Percentiles rank a stretch among this genome's conserved stretches.
Conservation (phyloP, 2,888 invertebrate genomes). For the Aspidapion aeneum region DNA sequence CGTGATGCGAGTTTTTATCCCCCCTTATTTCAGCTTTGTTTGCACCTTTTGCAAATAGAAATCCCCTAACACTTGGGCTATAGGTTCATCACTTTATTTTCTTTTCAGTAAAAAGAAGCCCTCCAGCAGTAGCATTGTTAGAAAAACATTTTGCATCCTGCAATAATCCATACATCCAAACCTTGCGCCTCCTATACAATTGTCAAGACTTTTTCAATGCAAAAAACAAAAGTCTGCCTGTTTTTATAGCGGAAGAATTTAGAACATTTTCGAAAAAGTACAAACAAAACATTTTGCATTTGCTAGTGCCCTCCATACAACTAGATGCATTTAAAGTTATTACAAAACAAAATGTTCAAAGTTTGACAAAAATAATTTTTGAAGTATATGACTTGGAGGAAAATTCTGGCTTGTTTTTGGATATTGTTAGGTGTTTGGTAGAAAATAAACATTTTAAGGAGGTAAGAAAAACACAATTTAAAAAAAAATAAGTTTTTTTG, state of each 20-base stretch:
- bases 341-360: constrained; percentile 61
- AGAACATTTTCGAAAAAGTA: constrained; percentile 50
- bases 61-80: not conserved
- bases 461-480: constrained; percentile 43
- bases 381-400: constrained; percentile 60
- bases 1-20: too few relatives aligned
- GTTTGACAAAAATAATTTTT: constrained; percentile 61
- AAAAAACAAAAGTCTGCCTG: constrained; percentile 60
- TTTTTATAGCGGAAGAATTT: constrained; percentile 61
- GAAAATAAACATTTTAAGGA: constrained; percentile 63
- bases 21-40: too few relatives aligned
- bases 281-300: constrained; percentile 48
- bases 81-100: too few relatives aligned
- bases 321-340: constrained; percentile 70
- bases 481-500: too few relatives aligned
- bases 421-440: constrained; percentile 57
- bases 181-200: constrained; percentile 57
- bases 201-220: constrained; percentile 60
- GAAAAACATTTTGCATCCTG: constrained; percentile 40
- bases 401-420: constrained; percentile 60
- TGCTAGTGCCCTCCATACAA: constrained; percentile 57
- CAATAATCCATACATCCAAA: constrained; percentile 59
- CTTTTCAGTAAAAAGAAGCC: constrained; percentile 47
- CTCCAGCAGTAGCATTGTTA: constrained; percentile 42
- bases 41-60: too few relatives aligned